Evolutionary conservation across 2,797 vertebrate species (phyloP), one percentile per base, ranked within the genome.

Genomic region (Anabas testudineus): DNA sequence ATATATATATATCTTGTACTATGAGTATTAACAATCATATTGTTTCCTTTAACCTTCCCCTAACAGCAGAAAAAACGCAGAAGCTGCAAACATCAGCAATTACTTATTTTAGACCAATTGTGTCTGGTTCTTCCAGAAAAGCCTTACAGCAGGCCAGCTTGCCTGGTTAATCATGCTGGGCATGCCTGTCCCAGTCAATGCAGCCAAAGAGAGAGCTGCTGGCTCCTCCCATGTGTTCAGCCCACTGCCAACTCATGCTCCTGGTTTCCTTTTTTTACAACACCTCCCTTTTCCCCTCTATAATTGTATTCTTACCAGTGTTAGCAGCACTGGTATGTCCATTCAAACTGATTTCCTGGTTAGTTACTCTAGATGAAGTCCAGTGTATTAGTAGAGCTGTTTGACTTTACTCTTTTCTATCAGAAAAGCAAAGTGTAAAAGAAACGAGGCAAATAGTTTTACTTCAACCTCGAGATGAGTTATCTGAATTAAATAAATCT

Each of bases 241-340:
- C 72, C 78, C 75, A 78, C 72, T 81, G 81, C 81, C 78, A 79
- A 55, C 81, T 81, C 81, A 74, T 67, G 67, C 59, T 81, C 71
- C 51, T 48, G 52, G 68, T 71, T 63, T 66, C 51, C 67, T 65
- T 67, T 77, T 49, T 76, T 57, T 59, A 45, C 54, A 69, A 66
- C 55, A 51, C 54, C 80, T 76, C 65, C 65, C 52, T 47, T 78
- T 65, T 78, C 69, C 34, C 55, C 46, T 68, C 73, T 84, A 47
- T 81, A 77, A 80, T 78, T 66, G 53, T 86, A 81, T 86, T 65
- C 49, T 82, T 62, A 58, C 36, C 48, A 53, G 7, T 76, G 48
- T 46, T 84, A 82, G 82, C 83, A 84, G 80, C 52, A 70, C 73
- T 71, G 37, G 80, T 74, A 65, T 28, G 34, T 2, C 22, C 42